Percentiles rank a stretch among this genome's conserved stretches.
phyloP scores from a whole-genome alignment of 2,113 vertebrate species.

The Ammodytes marinus region DNA sequence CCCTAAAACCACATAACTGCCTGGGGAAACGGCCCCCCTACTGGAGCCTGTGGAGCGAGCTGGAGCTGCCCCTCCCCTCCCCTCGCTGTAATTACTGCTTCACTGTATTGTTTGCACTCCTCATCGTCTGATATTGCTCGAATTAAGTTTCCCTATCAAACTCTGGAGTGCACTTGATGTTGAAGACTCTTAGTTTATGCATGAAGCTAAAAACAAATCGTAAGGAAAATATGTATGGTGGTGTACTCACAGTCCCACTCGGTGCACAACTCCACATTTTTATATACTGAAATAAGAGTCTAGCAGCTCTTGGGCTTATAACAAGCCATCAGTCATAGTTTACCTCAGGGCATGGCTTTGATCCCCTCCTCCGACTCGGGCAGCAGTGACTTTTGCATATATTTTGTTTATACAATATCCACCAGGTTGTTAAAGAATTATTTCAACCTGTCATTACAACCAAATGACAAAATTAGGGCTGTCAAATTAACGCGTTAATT shows the following conservation, averaged over 20 bases:
- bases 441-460: neutral
- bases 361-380: conserved; percentile 12
- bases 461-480: neutral
- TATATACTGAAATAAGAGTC: conserved; percentile 39
- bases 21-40: conserved; percentile 15
- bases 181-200: conserved; percentile 36
- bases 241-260: conserved; percentile 1
- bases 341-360: conserved; percentile 29
- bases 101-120: conserved; percentile 43
- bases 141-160: neutral
- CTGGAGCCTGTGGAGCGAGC: conserved; percentile 40
- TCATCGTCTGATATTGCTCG: conserved; percentile 30
- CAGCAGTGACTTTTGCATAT: neutral
- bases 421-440: neutral
- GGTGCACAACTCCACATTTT: conserved; percentile 3
- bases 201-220: conserved; percentile 47
- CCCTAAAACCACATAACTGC: conserved; percentile 27
- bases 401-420: neutral
- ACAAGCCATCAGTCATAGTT: conserved; percentile 51
- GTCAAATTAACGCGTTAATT: too few relatives aligned
- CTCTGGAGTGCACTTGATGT: conserved; percentile 34
- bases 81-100: conserved; percentile 44
- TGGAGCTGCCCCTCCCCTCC: conserved; percentile 56
- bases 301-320: conserved; percentile 32
- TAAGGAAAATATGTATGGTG: conserved; percentile 15